Evolutionary conservation across 1,140 invertebrate species (phyloP).

Genomic region (Procambarus clarkii): DNA sequence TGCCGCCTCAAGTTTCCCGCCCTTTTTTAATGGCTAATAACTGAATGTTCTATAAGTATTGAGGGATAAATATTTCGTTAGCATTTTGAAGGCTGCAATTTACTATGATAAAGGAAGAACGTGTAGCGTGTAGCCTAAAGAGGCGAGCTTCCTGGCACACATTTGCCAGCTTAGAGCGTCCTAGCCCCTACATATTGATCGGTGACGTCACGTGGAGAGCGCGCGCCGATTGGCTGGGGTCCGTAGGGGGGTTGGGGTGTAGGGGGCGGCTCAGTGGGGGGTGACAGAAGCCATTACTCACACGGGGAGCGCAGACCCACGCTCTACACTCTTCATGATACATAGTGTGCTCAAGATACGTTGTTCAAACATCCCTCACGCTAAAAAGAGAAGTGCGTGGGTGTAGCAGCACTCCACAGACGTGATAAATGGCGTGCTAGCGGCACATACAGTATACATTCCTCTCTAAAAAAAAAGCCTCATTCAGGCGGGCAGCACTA

Average conservation of each 20-base stretch:
- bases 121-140: conserved; percentile 40
- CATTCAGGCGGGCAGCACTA: conserved; percentile 7
- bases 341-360: conserved; percentile 13
- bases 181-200: conserved; percentile 54
- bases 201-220: conserved; percentile 32
- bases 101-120: conserved; percentile 24
- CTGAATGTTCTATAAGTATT: background rate
- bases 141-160: conserved; percentile 38
- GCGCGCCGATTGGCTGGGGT: conserved; percentile 20
- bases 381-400: background rate
- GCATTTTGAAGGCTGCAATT: conserved; percentile 35
- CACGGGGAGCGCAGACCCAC: background rate
- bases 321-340: conserved; percentile 28
- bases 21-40: background rate
- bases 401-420: background rate
- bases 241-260: background rate
- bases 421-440: conserved; percentile 3
- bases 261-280: conserved; percentile 6
- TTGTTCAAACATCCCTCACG: conserved; percentile 16
- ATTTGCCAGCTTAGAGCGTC: background rate
- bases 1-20: background rate
- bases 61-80: conserved; percentile 13
- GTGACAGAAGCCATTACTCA: conserved; percentile 41
- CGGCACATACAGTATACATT: background rate
- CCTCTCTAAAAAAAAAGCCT: conserved; percentile 5